A percentile compares a stretch with the other conserved stretches of the same genome.
Evolutionary conservation across 2,113 vertebrate species (phyloP).

Genomic region (Pituophis catenifer): DNA sequence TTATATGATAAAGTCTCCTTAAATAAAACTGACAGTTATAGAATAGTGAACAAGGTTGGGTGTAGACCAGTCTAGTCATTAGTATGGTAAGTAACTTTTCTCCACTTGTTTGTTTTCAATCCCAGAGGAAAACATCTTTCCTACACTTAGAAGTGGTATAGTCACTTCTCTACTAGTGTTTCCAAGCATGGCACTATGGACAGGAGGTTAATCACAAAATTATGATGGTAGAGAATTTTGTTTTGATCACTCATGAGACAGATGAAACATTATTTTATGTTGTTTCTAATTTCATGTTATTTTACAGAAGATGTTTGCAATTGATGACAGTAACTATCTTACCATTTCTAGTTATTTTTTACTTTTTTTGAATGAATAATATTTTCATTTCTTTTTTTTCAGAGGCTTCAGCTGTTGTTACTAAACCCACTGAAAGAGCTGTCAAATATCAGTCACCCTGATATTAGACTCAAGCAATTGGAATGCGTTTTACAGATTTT

Average conservation of each 20-base stretch:
- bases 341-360: background rate
- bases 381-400: conserved; percentile 42
- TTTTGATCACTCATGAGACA: background rate
- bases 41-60: background rate
- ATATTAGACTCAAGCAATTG: conserved; percentile 96
- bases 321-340: background rate
- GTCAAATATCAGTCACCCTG: conserved; percentile 89
- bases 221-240: background rate
- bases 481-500: conserved; percentile 97
- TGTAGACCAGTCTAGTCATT: background rate
- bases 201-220: background rate
- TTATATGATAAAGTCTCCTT: background rate
- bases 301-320: background rate
- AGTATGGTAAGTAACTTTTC: background rate
- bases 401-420: conserved; percentile 93
- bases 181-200: background rate
- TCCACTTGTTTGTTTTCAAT: background rate
- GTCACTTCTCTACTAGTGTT: background rate
- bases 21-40: background rate
- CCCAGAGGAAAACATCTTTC: background rate
- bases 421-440: conserved; percentile 94
- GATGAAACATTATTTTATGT: background rate
- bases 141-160: background rate
- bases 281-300: background rate
- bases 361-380: conserved; percentile 33